These are phyloP conservation scores for Marcusenius ussheri DNA, from an alignment of 2,113 vertebrate genomes.

Conservation along the genomic window DNA sequence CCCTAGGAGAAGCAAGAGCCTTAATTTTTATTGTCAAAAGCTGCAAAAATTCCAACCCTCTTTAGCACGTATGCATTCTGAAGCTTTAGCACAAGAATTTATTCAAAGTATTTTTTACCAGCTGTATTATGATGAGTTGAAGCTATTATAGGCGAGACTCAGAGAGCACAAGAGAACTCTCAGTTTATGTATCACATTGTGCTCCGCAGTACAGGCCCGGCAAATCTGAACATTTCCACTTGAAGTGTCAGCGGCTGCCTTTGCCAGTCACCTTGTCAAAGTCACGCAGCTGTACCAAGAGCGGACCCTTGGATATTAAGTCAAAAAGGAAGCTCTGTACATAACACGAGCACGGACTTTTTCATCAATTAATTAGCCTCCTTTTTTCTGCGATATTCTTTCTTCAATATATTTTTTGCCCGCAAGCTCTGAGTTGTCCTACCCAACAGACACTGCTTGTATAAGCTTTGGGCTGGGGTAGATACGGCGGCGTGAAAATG, in stretches of 20 bases:
- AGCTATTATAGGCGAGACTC: neutral
- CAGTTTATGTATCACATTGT: neutral
- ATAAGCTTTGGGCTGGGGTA: too few relatives aligned
- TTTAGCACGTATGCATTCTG: neutral
- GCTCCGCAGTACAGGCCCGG: neutral
- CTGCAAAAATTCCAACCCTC: neutral
- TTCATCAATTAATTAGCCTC: neutral
- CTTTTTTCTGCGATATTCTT: neutral
- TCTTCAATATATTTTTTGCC: neutral
- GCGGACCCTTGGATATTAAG: neutral
- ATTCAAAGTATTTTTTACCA: neutral
- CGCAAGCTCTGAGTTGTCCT: neutral
- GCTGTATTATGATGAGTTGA: neutral
- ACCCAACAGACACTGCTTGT: neutral
- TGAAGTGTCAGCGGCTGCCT: neutral
- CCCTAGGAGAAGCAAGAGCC: neutral
- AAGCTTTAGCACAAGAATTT: neutral
- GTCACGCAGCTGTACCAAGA: neutral
- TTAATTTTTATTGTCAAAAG: neutral
- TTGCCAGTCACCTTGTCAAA: neutral
- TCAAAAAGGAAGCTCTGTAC: neutral
- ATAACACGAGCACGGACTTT: neutral
- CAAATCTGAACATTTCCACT: neutral
- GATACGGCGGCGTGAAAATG: neutral
- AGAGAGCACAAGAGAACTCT: neutral